Conservation (phyloP, 2,113 vertebrate species). For the Hypomesus transpacificus region DNA sequence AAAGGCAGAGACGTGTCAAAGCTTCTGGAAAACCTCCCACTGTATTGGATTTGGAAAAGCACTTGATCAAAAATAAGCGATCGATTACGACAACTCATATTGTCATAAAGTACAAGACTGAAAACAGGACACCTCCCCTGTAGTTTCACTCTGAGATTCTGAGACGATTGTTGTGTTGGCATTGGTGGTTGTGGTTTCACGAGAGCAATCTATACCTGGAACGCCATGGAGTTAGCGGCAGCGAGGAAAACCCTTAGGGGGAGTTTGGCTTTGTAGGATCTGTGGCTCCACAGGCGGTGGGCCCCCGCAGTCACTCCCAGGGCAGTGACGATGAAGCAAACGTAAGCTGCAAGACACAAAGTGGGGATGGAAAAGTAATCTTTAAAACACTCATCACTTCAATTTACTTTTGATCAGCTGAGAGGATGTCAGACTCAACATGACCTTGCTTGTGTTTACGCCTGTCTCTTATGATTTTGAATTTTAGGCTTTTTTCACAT, state of each 20-base stretch:
- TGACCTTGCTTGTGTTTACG: neutral
- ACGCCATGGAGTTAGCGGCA: conserved; percentile 81
- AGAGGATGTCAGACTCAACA: too few species aligned
- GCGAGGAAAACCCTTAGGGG: conserved; percentile 79
- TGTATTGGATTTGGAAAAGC: neutral
- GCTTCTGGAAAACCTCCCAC: neutral
- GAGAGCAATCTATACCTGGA: conserved; percentile 63
- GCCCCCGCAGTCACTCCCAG: conserved; percentile 75
- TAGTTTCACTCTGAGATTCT: too few species aligned
- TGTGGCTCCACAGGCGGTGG: conserved; percentile 78
- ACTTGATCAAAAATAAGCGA: too few species aligned
- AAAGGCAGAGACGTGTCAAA: neutral
- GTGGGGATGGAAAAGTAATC: neutral
- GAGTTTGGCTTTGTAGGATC: conserved; percentile 81
- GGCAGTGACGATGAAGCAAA: conserved; percentile 75
- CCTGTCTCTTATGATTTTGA: neutral
- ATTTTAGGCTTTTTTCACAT: neutral
- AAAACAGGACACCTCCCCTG: too few species aligned
- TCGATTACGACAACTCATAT: too few species aligned
- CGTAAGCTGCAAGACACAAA: conserved; percentile 68
- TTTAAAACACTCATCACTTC: neutral
- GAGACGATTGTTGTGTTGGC: too few species aligned
- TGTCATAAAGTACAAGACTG: too few species aligned
- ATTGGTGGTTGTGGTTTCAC: too few species aligned
- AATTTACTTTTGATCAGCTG: neutral